These are phyloP conservation scores for Eristalis intricaria DNA, from an alignment of 2,888 invertebrate genomes.

Conservation along the genomic window DNA sequence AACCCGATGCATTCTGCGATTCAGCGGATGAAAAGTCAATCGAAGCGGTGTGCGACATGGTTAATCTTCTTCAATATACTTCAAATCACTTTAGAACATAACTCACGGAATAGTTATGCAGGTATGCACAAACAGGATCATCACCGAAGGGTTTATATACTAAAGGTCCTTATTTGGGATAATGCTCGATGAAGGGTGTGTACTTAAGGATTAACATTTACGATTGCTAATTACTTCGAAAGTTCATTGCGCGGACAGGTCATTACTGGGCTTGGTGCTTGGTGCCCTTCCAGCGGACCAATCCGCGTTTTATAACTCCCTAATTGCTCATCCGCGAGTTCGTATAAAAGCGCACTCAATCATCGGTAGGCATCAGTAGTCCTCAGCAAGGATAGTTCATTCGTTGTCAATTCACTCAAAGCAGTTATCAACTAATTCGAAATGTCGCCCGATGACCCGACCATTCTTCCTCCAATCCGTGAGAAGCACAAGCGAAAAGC, in stretches of 20 bases:
- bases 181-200: too few relatives aligned
- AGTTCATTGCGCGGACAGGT: too few relatives aligned
- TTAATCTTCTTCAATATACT: not conserved
- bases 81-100: not conserved
- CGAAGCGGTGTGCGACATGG: not conserved
- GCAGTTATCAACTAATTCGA: not conserved
- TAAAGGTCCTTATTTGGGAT: not conserved
- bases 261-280: too few relatives aligned
- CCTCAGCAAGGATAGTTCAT: not conserved
- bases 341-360: too few relatives aligned
- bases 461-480: not conserved
- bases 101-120: not conserved
- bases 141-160: not conserved
- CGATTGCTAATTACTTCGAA: too few relatives aligned
- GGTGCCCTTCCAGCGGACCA: too few relatives aligned
- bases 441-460: slow-evolving; percentile 1
- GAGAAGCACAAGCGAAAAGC: not conserved
- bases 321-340: too few relatives aligned
- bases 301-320: too few relatives aligned
- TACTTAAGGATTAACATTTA: too few relatives aligned
- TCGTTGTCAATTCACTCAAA: not conserved
- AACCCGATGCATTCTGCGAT: not conserved
- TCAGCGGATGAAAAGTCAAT: not conserved
- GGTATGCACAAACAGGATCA: not conserved
- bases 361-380: not conserved